Evolutionary conservation across 2,888 invertebrate species (phyloP).

Genomic region (Orthonychiurus folsomi): DNA sequence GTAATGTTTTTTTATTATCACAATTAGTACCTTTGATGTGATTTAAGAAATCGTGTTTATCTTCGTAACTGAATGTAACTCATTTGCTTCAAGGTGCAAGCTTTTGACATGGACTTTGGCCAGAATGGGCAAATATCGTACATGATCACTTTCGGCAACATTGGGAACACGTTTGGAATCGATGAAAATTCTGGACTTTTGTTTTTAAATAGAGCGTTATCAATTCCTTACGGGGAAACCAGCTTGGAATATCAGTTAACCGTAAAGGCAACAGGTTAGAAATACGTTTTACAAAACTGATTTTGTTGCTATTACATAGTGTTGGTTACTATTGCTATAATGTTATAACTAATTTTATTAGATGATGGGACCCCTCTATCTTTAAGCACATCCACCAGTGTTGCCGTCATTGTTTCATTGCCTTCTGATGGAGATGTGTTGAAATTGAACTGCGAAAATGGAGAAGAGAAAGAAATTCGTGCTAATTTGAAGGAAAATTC

Average conservation of each 20-base stretch:
- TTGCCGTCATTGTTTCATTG: constrained; percentile 78
- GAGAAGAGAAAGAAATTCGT: constrained; percentile 25
- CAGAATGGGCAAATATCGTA: constrained; percentile 70
- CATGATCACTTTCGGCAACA: constrained; percentile 78
- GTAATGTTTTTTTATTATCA: no score
- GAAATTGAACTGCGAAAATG: constrained; percentile 29
- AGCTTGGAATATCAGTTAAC: constrained; percentile 69
- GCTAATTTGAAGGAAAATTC: constrained; percentile 61
- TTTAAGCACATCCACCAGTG: constrained; percentile 65
- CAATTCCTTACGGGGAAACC: constrained; percentile 51
- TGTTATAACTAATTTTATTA: no score
- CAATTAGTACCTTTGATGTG: no score
- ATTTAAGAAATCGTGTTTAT: no score
- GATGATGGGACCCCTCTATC: constrained; percentile 66
- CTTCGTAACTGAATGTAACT: no score
- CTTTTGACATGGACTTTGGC: constrained; percentile 74
- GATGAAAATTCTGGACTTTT: constrained; percentile 66
- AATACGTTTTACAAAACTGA: no score
- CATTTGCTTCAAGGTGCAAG: constrained; percentile 47
- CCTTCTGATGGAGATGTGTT: constrained; percentile 46
- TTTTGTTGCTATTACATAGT: no score
- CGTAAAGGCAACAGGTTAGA: constrained; percentile 74
- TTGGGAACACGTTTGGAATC: constrained; percentile 74
- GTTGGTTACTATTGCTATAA: no score
- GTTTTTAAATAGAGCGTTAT: constrained; percentile 59